A percentile compares a stretch with the other conserved stretches of the same genome.
Conservation (phyloP, 2,888 invertebrate genomes). For the Agonopterix alstromeriana region DNA sequence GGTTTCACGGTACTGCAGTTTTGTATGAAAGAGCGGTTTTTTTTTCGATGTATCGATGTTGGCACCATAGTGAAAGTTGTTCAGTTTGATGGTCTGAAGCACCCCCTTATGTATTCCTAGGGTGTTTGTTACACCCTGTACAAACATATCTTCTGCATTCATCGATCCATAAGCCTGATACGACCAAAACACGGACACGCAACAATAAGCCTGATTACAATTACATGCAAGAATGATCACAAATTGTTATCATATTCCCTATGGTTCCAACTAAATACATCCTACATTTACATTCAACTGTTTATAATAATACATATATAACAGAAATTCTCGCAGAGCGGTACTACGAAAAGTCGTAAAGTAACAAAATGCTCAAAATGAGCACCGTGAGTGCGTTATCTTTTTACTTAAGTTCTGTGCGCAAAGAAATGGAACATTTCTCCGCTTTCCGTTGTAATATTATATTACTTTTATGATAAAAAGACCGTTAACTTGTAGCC, state of each 20-base stretch:
- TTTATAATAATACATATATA: conserved; percentile 8
- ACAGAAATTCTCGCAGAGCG: background rate
- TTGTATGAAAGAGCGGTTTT: too few species aligned
- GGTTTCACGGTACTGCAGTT: too few species aligned
- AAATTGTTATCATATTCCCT: conserved; percentile 12
- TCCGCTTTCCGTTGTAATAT: background rate
- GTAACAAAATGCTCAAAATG: background rate
- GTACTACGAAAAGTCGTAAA: background rate
- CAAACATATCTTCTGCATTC: too few species aligned
- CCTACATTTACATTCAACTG: conserved; percentile 21
- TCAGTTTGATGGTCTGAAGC: too few species aligned
- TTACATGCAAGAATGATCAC: conserved; percentile 1
- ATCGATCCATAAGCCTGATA: too few species aligned
- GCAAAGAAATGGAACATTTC: background rate
- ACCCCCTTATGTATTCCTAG: too few species aligned
- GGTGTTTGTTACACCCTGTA: too few species aligned
- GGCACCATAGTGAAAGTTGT: too few species aligned
- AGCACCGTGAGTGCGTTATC: background rate
- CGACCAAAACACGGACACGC: too few species aligned
- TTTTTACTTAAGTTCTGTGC: background rate
- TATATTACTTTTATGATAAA: too few species aligned
- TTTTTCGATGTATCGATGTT: too few species aligned
- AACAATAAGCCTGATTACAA: background rate
- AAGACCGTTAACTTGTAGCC: too few species aligned
- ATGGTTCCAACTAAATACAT: conserved; percentile 20